A percentile compares a stretch with the other conserved stretches of the same genome.
phyloP scores from a whole-genome alignment of 2,113 vertebrate species.

The Larimichthys polyactis region DNA sequence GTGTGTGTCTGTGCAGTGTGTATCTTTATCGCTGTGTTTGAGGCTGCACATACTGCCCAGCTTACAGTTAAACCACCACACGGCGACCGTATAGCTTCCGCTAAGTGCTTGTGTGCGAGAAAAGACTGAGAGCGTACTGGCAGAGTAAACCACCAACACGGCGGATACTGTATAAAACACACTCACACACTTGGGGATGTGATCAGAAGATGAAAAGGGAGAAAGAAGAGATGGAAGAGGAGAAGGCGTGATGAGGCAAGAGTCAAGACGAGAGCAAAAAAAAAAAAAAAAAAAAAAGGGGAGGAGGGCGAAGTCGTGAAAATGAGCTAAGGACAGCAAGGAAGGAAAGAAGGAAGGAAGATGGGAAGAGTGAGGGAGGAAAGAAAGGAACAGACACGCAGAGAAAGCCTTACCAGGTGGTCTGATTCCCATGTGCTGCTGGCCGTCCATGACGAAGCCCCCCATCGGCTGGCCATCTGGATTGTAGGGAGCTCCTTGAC shows the following conservation, averaged over 20 bases:
- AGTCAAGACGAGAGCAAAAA: neutral
- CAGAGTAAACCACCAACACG: conserved; percentile 13
- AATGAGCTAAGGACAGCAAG: conserved; percentile 34
- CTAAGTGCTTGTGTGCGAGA: conserved; percentile 18
- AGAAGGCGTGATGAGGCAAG: neutral
- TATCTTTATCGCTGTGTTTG: conserved; percentile 32
- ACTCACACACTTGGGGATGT: neutral
- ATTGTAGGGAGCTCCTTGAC: conserved; percentile 99
- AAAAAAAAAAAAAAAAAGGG: no score
- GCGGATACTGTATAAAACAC: neutral
- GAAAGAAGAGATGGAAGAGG: neutral
- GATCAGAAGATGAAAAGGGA: neutral
- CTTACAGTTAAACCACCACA: conserved; percentile 22
- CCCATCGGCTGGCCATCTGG: conserved; percentile 99
- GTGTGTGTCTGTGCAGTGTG: conserved; percentile 16
- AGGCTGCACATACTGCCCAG: conserved; percentile 12
- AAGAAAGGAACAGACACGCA: conserved; percentile 66
- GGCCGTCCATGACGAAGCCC: conserved; percentile 99
- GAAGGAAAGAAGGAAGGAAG: conserved; percentile 7
- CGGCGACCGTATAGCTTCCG: neutral
- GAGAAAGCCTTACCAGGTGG: conserved; percentile 93
- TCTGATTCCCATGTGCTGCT: conserved; percentile 99
- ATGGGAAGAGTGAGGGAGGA: conserved; percentile 40
- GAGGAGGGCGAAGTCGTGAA: conserved; percentile 23
- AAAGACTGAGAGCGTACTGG: neutral